Conservation (phyloP, 1,140 invertebrate genomes). For the Samia ricini region DNA sequence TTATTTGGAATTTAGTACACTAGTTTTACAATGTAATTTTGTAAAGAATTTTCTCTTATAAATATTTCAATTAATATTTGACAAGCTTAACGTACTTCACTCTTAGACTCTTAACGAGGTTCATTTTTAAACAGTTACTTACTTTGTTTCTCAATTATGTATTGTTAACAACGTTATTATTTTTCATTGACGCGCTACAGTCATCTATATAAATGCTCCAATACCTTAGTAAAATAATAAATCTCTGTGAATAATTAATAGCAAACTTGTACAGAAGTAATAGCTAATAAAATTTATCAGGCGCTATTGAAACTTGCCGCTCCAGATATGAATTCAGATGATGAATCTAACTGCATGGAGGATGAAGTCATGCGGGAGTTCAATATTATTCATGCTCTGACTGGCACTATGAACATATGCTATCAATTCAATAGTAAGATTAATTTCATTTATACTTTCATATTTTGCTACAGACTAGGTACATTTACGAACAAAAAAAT, state of each 20-base stretch:
- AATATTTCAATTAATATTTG: not conserved
- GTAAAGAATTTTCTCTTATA: not conserved
- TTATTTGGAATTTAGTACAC: not conserved
- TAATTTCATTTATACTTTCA: constrained; percentile 1
- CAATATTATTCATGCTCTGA: constrained; percentile 54
- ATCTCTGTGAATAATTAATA: not conserved
- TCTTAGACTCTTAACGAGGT: no score
- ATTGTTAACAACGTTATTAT: no score
- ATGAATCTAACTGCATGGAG: constrained; percentile 34
- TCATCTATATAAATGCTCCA: no score
- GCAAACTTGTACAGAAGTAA: constrained; percentile 17
- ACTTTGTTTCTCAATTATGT: no score
- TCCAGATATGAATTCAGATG: constrained; percentile 59
- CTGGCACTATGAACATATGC: constrained; percentile 45
- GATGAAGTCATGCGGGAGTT: constrained; percentile 51
- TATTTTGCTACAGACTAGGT: no score
- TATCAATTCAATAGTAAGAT: constrained; percentile 20
- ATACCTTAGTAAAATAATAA: no score
- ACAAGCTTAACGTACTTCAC: no score
- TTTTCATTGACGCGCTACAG: no score
- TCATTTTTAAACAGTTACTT: no score
- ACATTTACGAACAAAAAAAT: no score
- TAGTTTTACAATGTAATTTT: not conserved
- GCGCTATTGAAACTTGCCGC: constrained; percentile 63
- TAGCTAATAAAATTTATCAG: constrained; percentile 59